Evolutionary conservation across 2,888 invertebrate species (phyloP).

Genomic region (Andrena dorsata): DNA sequence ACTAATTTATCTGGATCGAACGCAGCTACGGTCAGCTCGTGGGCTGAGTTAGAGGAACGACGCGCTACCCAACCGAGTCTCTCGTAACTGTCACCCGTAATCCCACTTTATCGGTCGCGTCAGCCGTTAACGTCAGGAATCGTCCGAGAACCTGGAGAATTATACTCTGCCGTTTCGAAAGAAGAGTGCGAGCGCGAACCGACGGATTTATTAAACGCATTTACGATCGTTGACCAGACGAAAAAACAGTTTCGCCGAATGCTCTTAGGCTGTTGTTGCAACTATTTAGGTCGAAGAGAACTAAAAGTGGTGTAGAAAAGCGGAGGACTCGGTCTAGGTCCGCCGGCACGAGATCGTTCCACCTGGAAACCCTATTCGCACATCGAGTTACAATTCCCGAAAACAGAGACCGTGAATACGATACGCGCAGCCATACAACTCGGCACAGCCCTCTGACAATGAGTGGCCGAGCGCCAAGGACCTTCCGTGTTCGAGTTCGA

Average conservation of each 20-base stretch:
- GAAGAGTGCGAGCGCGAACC: not conserved
- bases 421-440: conserved; percentile 82
- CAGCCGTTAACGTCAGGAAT: conserved; percentile 40
- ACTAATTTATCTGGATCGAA: conserved; percentile 10
- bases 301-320: not conserved
- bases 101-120: conserved; percentile 52
- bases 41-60: not conserved
- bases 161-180: not conserved
- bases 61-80: conserved; percentile 6
- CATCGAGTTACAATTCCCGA: conserved; percentile 83
- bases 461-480: conserved; percentile 42
- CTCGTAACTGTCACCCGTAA: conserved; percentile 45
- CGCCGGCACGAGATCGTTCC: conserved; percentile 61
- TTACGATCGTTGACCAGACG: not conserved
- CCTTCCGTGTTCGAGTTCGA: conserved; percentile 21
- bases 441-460: conserved; percentile 53
- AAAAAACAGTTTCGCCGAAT: too few relatives aligned
- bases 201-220: not conserved
- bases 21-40: not conserved
- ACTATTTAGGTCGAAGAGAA: not conserved
- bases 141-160: conserved; percentile 14
- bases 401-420: conserved; percentile 81
- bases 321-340: conserved; percentile 2
- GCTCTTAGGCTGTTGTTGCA: too few relatives aligned
- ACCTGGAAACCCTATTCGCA: conserved; percentile 81